Conservation (phyloP, 2,888 invertebrate species). For the Chrysomela aeneicollis region DNA sequence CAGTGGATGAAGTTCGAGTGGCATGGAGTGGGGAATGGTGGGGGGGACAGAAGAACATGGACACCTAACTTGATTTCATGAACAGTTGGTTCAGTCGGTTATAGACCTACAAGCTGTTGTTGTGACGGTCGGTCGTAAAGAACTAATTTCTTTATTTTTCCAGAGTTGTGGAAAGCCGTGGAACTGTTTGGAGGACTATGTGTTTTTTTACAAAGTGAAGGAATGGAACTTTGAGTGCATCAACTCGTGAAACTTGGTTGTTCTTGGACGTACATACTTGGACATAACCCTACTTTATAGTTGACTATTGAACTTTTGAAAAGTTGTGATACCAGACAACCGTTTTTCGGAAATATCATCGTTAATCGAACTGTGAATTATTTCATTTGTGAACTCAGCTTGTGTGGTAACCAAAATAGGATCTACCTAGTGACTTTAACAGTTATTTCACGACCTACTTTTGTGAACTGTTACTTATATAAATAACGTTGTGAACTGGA, state of each 20-base stretch:
- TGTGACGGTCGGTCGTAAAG: slow-evolving; percentile 42
- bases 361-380: slow-evolving; percentile 11
- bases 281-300: slow-evolving; percentile 41
- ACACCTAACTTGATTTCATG: slow-evolving; percentile 42
- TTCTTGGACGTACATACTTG: slow-evolving; percentile 20
- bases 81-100: slow-evolving; percentile 26
- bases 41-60: slow-evolving; percentile 46
- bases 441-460: slow-evolving; percentile 51
- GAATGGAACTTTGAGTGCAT: slow-evolving; percentile 8
- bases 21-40: slow-evolving; percentile 19
- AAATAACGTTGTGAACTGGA: slow-evolving; percentile 37
- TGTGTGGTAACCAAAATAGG: slow-evolving; percentile 3
- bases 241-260: slow-evolving; percentile 15
- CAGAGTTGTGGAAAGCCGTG: slow-evolving; percentile 31
- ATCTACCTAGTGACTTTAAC: slow-evolving; percentile 41
- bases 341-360: slow-evolving; percentile 26
- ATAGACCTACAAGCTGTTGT: slow-evolving; percentile 40
- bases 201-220: neutral
- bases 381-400: slow-evolving; percentile 19
- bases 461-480: slow-evolving; percentile 45
- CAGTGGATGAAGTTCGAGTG: slow-evolving; percentile 32
- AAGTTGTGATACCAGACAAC: too few relatives aligned
- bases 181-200: slow-evolving; percentile 11
- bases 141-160: slow-evolving; percentile 41
- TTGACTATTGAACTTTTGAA: slow-evolving; percentile 29